Evolutionary conservation across 2,888 invertebrate genomes (phyloP).

Genomic region (Listrodromus nycthemerus): DNA sequence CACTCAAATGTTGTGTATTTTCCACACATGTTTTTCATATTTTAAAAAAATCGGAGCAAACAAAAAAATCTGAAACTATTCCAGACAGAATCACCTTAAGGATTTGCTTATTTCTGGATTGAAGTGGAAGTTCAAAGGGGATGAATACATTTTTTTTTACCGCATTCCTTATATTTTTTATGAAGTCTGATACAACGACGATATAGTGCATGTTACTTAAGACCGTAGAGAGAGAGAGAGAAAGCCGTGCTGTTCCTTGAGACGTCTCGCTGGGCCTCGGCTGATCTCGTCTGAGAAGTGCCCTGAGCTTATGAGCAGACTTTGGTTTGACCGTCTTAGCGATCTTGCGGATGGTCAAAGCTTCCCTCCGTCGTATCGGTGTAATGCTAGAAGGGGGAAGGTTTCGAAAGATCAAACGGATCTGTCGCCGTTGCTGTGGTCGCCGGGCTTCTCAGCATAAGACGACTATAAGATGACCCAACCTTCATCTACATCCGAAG

Average conservation of each 20-base stretch:
- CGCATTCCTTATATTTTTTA: neutral
- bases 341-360: constrained; percentile 49
- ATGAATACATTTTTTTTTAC: neutral
- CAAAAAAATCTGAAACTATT: too few relatives aligned
- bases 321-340: constrained; percentile 58
- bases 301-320: constrained; percentile 39
- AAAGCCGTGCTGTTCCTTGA: constrained; percentile 28
- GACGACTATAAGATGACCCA: constrained; percentile 26
- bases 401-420: constrained; percentile 59
- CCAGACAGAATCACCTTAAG: too few relatives aligned
- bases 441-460: constrained; percentile 12
- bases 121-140: too few relatives aligned
- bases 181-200: neutral
- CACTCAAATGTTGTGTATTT: too few relatives aligned
- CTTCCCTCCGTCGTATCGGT: constrained; percentile 30
- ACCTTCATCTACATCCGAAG: constrained; percentile 14
- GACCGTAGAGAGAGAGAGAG: neutral
- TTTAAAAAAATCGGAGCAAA: too few relatives aligned
- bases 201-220: constrained; percentile 8
- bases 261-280: constrained; percentile 21
- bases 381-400: constrained; percentile 52
- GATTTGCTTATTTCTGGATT: too few relatives aligned
- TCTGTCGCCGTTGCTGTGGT: constrained; percentile 35
- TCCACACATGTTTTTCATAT: too few relatives aligned
- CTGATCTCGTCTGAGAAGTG: constrained; percentile 36